Conservation (phyloP, 2,797 vertebrate genomes). For the Gobionotothen gibberifrons region DNA sequence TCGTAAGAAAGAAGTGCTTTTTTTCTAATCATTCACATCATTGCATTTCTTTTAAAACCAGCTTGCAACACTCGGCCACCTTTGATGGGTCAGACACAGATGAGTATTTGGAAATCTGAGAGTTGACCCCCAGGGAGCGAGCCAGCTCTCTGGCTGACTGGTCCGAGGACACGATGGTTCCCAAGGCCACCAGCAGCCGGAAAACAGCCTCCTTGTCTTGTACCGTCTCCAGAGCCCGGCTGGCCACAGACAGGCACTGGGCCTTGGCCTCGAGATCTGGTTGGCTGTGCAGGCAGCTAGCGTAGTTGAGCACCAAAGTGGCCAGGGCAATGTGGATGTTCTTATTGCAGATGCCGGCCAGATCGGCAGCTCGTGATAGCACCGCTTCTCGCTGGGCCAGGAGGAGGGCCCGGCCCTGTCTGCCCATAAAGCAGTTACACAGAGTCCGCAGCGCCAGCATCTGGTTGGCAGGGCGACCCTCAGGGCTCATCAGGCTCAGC, state of each 20-base stretch:
- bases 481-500: slow-evolving; percentile 89
- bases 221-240: slow-evolving; percentile 92
- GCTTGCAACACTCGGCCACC: slow-evolving; percentile 94
- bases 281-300: slow-evolving; percentile 90
- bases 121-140: slow-evolving; percentile 92
- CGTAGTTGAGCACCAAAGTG: slow-evolving; percentile 94
- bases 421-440: slow-evolving; percentile 94
- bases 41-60: slow-evolving; percentile 93
- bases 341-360: slow-evolving; percentile 90
- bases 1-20: slow-evolving; percentile 59
- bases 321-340: slow-evolving; percentile 96
- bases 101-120: slow-evolving; percentile 94
- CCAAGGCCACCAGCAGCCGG: slow-evolving; percentile 96
- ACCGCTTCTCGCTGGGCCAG: slow-evolving; percentile 92
- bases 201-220: slow-evolving; percentile 98
- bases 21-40: slow-evolving; percentile 62
- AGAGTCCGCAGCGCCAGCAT: slow-evolving; percentile 95
- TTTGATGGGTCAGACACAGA: slow-evolving; percentile 92
- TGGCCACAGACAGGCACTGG: slow-evolving; percentile 95
- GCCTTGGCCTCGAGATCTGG: slow-evolving; percentile 95
- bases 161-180: slow-evolving; percentile 93
- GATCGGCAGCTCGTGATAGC: slow-evolving; percentile 90
- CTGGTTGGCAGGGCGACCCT: slow-evolving; percentile 94
- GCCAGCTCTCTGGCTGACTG: slow-evolving; percentile 92
- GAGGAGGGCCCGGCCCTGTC: slow-evolving; percentile 89